Evolutionary conservation across 2,888 invertebrate genomes (phyloP).

Genomic region (Ernsta delagoae): DNA sequence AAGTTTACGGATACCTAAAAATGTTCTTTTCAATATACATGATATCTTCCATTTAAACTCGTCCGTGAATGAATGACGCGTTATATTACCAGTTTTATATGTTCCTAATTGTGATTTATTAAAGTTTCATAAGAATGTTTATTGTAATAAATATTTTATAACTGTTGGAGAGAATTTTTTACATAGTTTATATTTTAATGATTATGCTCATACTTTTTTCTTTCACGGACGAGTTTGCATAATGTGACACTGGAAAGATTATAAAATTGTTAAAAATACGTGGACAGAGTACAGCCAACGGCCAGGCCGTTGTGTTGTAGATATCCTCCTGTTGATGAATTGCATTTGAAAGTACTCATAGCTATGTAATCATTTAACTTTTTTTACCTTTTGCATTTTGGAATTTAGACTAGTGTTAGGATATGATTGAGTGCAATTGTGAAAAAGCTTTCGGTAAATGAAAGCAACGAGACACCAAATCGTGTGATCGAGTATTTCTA

Average conservation of each 20-base stretch:
- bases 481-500: conserved; percentile 68
- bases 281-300: conserved; percentile 15
- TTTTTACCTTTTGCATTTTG: conserved; percentile 72
- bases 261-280: conserved; percentile 15
- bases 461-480: conserved; percentile 69
- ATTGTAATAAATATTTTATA: conserved; percentile 35
- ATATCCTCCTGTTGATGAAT: conserved; percentile 43
- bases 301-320: conserved; percentile 23
- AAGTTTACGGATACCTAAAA: conserved; percentile 23
- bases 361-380: conserved; percentile 53
- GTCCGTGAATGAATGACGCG: not conserved
- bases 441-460: conserved; percentile 50
- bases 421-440: conserved; percentile 57
- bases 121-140: conserved; percentile 33
- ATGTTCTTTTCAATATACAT: conserved; percentile 10
- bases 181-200: conserved; percentile 27
- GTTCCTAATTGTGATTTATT: conserved; percentile 34
- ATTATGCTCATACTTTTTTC: not conserved
- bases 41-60: not conserved
- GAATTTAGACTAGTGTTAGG: conserved; percentile 57
- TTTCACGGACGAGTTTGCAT: conserved; percentile 11
- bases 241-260: conserved; percentile 8
- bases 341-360: conserved; percentile 53
- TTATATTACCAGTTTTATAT: conserved; percentile 26
- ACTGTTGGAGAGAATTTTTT: conserved; percentile 32